These are phyloP conservation scores for Diarsia rubi DNA, from an alignment of 2,888 invertebrate genomes.

Conservation along the genomic window DNA sequence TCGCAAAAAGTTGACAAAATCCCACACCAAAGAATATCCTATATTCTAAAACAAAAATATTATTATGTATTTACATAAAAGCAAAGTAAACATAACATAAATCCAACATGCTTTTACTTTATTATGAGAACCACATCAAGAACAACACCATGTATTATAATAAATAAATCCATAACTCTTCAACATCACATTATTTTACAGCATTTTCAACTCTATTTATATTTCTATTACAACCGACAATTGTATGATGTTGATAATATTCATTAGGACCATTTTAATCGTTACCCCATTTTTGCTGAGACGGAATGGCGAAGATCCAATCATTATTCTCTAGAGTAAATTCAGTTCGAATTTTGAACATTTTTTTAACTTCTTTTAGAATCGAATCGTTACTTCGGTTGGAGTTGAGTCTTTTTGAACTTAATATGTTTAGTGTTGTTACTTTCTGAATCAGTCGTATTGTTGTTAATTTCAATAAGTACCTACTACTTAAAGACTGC, in stretches of 20 bases:
- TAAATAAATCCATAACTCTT: slow-evolving; percentile 30
- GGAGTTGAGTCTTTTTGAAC: slow-evolving; percentile 23
- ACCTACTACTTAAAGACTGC: neutral
- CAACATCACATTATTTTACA: slow-evolving; percentile 69
- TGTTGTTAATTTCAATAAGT: neutral
- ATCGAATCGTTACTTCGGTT: slow-evolving; percentile 40
- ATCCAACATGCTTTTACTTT: slow-evolving; percentile 26
- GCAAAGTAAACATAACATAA: slow-evolving; percentile 7
- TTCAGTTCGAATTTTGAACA: slow-evolving; percentile 51
- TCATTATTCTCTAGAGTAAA: slow-evolving; percentile 65
- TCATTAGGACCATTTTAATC: slow-evolving; percentile 83
- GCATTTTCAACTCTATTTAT: slow-evolving; percentile 74
- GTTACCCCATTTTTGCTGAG: slow-evolving; percentile 82
- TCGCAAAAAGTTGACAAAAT: neutral
- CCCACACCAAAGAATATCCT: fast-evolving
- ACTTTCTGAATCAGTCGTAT: neutral
- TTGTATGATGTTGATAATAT: slow-evolving; percentile 78
- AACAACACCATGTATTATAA: slow-evolving; percentile 26
- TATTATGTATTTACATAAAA: slow-evolving; percentile 6
- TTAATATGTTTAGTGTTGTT: neutral
- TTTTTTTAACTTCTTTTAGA: slow-evolving; percentile 51
- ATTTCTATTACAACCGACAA: slow-evolving; percentile 69
- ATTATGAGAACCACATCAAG: slow-evolving; percentile 37
- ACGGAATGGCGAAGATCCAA: slow-evolving; percentile 68
- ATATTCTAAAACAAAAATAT: neutral